Conservation (phyloP, 2,113 vertebrate species). For the Choloepus hoffmanni region DNA sequence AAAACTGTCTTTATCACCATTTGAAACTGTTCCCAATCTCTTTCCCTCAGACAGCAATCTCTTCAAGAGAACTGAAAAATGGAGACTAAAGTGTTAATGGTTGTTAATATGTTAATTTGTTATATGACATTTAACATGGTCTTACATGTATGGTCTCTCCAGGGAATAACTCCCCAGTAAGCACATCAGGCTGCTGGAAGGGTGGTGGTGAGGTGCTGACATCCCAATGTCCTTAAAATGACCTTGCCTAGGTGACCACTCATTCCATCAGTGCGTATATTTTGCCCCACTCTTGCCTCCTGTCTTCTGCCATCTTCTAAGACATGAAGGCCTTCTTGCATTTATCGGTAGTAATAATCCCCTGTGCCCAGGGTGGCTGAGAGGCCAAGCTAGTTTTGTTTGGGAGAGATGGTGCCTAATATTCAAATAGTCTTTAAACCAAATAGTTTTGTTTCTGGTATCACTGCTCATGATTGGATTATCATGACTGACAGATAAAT, state of each 20-base stretch:
- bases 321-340: background rate
- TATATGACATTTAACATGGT: conserved; percentile 23
- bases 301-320: background rate
- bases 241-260: background rate
- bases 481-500: background rate
- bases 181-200: background rate
- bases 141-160: conserved; percentile 10
- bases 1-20: background rate
- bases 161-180: background rate
- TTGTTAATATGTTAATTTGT: conserved; percentile 79
- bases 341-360: background rate
- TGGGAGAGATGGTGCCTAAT: background rate
- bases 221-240: background rate
- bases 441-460: background rate
- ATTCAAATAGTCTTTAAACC: conserved; percentile 34
- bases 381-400: background rate
- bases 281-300: background rate
- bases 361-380: background rate
- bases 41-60: background rate
- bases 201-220: background rate
- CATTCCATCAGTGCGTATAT: background rate
- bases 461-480: background rate
- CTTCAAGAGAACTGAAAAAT: background rate
- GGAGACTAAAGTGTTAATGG: conserved; percentile 61
- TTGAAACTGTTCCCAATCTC: background rate